These are phyloP conservation scores for Geococcyx californianus DNA, from an alignment of 2,113 vertebrate species.

Conservation along the genomic window DNA sequence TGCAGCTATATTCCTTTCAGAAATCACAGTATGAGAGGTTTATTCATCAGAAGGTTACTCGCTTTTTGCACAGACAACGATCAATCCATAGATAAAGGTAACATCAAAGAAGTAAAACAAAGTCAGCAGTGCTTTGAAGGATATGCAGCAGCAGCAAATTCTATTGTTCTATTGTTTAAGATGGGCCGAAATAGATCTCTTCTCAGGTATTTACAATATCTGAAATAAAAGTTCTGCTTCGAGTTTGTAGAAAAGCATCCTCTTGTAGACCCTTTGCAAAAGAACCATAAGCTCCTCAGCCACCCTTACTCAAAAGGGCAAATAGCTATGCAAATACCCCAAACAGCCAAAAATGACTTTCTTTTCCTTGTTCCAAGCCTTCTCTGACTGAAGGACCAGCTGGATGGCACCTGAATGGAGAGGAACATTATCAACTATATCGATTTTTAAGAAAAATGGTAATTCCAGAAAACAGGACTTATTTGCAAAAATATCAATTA, in stretches of 20 bases:
- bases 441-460: background rate
- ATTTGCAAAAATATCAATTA: background rate
- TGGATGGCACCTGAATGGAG: background rate
- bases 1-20: background rate
- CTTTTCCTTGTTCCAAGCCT: background rate
- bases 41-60: background rate
- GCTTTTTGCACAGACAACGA: background rate
- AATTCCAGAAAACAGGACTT: background rate
- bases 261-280: background rate
- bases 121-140: background rate
- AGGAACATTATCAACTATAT: accelerated
- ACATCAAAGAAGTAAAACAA: background rate
- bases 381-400: background rate
- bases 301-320: background rate
- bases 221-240: background rate
- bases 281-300: background rate
- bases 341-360: background rate
- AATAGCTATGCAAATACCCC: background rate
- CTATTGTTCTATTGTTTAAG: background rate
- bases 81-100: background rate
- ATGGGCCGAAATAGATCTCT: background rate
- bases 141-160: background rate
- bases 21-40: background rate
- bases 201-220: background rate
- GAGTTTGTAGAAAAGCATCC: background rate